These are phyloP conservation scores for Pardosa pseudoannulata DNA, from an alignment of 2,888 invertebrate genomes.

Conservation along the genomic window DNA sequence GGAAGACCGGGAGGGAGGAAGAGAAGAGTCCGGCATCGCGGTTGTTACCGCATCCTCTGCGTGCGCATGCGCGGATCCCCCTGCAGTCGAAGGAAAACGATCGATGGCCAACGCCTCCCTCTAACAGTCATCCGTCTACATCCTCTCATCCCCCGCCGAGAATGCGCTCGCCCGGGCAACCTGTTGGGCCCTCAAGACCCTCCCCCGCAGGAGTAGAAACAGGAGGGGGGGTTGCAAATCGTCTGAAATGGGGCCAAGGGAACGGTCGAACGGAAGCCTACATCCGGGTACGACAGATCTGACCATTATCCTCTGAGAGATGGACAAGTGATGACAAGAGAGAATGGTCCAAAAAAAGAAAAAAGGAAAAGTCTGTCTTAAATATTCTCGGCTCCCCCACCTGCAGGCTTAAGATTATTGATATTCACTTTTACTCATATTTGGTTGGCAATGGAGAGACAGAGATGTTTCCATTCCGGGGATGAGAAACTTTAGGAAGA, in stretches of 20 bases:
- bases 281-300: constrained; percentile 12
- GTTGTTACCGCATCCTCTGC: constrained; percentile 60
- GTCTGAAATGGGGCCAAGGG: constrained; percentile 19
- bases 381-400: background rate
- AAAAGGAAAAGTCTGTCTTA: background rate
- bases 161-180: constrained; percentile 6
- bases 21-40: constrained; percentile 51
- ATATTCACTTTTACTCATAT: too few species aligned
- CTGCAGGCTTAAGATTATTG: background rate
- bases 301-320: background rate
- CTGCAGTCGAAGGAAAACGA: constrained; percentile 49
- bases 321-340: background rate
- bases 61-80: constrained; percentile 44
- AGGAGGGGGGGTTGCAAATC: background rate
- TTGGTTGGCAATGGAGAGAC: too few species aligned
- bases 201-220: background rate
- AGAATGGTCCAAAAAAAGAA: too few species aligned
- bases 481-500: too few species aligned
- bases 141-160: background rate
- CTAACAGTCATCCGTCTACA: background rate
- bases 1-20: constrained; percentile 38
- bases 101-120: constrained; percentile 34
- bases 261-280: background rate
- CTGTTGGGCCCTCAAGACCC: background rate
- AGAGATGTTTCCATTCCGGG: too few species aligned